Conservation (phyloP, 2,113 vertebrate species). For the Bos indicus region DNA sequence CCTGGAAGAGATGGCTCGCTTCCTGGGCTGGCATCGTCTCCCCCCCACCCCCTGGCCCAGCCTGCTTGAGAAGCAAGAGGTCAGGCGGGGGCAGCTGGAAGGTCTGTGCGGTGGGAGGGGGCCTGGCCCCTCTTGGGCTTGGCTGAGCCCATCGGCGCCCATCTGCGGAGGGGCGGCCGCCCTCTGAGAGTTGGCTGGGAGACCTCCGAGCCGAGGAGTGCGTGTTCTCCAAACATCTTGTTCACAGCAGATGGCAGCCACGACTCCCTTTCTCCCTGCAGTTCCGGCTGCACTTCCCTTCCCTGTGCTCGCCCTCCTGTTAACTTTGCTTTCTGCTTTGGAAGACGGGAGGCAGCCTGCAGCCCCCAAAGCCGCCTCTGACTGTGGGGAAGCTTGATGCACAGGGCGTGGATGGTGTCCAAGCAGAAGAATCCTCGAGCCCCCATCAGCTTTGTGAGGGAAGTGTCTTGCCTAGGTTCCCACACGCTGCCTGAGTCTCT, state of each 20-base stretch:
- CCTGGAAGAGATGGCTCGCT: neutral
- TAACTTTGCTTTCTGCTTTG: constrained; percentile 31
- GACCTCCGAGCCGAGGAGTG: constrained; percentile 46
- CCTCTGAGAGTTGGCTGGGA: constrained; percentile 28
- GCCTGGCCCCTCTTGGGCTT: neutral
- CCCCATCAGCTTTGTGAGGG: neutral
- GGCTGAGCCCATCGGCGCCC: neutral
- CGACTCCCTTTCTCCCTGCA: constrained; percentile 44
- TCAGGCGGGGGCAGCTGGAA: neutral
- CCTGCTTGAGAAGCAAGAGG: neutral
- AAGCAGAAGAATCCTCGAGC: neutral
- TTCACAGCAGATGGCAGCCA: constrained; percentile 62
- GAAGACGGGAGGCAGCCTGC: neutral
- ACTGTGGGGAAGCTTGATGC: neutral
- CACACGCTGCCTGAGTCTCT: neutral
- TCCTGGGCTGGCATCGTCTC: neutral
- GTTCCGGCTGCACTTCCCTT: constrained; percentile 42
- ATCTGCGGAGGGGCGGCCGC: constrained; percentile 37
- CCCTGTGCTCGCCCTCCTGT: constrained; percentile 5
- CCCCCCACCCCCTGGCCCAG: neutral
- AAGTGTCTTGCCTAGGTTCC: neutral
- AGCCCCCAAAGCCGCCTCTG: neutral
- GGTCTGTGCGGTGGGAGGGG: neutral
- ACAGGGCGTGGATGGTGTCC: neutral
- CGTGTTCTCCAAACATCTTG: constrained; percentile 65